A percentile compares a stretch with the other conserved stretches of the same genome.
phyloP scores from a whole-genome alignment of 2,888 invertebrate species.

The Stenoptilia bipunctidactyla region DNA sequence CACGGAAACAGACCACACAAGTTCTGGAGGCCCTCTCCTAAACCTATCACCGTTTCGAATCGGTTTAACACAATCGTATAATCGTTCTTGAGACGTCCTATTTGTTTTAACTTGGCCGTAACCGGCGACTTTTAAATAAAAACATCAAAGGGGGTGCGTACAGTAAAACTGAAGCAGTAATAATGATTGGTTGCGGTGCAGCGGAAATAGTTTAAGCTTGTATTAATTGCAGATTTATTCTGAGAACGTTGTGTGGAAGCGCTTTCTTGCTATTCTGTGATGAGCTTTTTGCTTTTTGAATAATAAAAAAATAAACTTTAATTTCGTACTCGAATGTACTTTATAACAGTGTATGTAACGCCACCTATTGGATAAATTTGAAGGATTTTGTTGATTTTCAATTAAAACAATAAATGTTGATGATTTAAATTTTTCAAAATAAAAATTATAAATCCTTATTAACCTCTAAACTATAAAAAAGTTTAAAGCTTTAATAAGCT shows the following conservation, averaged over 20 bases:
- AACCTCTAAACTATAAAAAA: too few species aligned
- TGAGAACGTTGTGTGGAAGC: constrained; percentile 29
- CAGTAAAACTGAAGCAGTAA: constrained; percentile 59
- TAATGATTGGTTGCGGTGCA: constrained; percentile 66
- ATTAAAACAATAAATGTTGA: too few species aligned
- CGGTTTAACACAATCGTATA: constrained; percentile 65
- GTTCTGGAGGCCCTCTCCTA: constrained; percentile 45
- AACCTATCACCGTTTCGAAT: constrained; percentile 65
- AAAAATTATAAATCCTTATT: too few species aligned
- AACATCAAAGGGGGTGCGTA: constrained; percentile 67
- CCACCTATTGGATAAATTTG: too few species aligned
- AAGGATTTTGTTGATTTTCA: too few species aligned
- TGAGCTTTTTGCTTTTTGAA: too few species aligned
- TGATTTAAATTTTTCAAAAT: too few species aligned
- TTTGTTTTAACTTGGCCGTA: constrained; percentile 69
- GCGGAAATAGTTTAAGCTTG: constrained; percentile 68
- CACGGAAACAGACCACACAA: constrained; percentile 50
- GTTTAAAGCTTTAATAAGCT: too few species aligned
- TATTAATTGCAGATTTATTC: constrained; percentile 56
- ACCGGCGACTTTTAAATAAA: constrained; percentile 58
- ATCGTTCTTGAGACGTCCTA: constrained; percentile 61
- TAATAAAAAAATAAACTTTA: too few species aligned
- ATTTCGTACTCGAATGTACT: too few species aligned
- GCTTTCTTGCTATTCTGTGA: too few species aligned
- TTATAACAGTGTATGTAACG: too few species aligned